These are phyloP conservation scores for Podarcis cretensis DNA, from an alignment of 2,113 vertebrate genomes.

Conservation along the genomic window DNA sequence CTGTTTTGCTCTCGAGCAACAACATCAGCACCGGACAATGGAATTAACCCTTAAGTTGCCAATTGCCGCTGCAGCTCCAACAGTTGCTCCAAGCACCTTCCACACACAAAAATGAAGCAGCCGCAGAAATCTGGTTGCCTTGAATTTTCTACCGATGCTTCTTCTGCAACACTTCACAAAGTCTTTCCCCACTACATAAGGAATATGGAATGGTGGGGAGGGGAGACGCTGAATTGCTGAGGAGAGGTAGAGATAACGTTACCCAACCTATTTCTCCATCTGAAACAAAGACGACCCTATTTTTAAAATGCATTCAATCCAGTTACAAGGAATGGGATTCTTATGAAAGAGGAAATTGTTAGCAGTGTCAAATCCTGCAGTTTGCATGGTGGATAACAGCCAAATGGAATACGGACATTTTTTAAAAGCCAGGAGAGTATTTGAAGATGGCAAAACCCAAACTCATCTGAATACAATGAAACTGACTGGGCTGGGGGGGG, in stretches of 20 bases:
- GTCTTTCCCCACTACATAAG: background rate
- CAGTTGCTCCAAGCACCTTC: background rate
- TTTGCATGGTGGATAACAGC: background rate
- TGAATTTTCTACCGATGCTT: background rate
- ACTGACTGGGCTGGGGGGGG: fast-evolving
- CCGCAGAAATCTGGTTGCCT: background rate
- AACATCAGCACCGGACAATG: too few relatives aligned
- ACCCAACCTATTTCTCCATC: fast-evolving
- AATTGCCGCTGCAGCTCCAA: too few relatives aligned
- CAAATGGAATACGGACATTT: background rate
- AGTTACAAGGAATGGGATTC: background rate
- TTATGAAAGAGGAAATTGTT: background rate
- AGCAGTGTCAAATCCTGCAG: background rate
- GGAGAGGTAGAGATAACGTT: background rate
- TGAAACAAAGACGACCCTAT: too few relatives aligned
- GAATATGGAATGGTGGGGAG: background rate
- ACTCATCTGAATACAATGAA: background rate
- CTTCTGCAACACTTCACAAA: background rate
- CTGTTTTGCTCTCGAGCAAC: too few relatives aligned
- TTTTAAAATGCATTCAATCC: background rate
- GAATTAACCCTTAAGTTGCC: too few relatives aligned
- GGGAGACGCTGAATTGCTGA: too few relatives aligned
- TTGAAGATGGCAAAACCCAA: background rate
- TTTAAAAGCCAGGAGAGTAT: background rate
- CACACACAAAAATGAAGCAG: background rate